Evolutionary conservation across 2,797 vertebrate genomes (phyloP), one percentile per base, ranked within the genome.

Genomic region (Pipistrellus nathusii): DNA sequence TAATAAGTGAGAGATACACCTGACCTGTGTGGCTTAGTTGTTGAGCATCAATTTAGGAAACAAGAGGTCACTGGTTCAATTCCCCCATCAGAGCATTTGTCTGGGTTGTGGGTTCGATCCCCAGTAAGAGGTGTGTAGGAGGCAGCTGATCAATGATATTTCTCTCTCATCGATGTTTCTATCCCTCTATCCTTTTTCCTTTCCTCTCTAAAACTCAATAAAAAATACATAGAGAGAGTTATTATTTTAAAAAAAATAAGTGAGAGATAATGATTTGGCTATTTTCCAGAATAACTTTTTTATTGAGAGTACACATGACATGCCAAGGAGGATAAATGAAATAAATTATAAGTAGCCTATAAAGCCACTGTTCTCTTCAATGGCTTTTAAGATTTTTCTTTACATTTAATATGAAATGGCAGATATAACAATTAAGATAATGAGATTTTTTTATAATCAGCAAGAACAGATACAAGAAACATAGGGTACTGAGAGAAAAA

Each of bases 331-430:
- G 35, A 87, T 73, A 64, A 62, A 86, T 64, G 53, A 87, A 93
- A 41, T 68, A 68, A 68, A 48, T 82, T 76, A 75, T 12, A 75
- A 9, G 35, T 55, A 48, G 66, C 41, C 57, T 66, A 48, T 88
- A 57, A 82, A 75, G 25, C 85, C 88, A 82, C 55, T 75, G 64
- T 64, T 75, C 35, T 88, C 46, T 23, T 66, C 13, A 20, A 46
- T 88, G 48, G 38, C 30, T 75, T 82, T 93, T 57, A 88, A 27
- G 48, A 83, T 68, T 83, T 85, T 91, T 72, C 35, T 88, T 68
- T 69, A 76, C 35, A 88, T n/a, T 25, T 83, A 51, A 73, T 64
- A 53, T 51, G 41, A 41, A 41, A 41, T 88, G 57, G 59, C 13
- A 68, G 35, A 83, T 76, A 83, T 7, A 85, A 72, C 10, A 93